A percentile compares a stretch with the other conserved stretches of the same genome.
phyloP scores from a whole-genome alignment of 2,113 vertebrate genomes.

The Heterochromis multidens region DNA sequence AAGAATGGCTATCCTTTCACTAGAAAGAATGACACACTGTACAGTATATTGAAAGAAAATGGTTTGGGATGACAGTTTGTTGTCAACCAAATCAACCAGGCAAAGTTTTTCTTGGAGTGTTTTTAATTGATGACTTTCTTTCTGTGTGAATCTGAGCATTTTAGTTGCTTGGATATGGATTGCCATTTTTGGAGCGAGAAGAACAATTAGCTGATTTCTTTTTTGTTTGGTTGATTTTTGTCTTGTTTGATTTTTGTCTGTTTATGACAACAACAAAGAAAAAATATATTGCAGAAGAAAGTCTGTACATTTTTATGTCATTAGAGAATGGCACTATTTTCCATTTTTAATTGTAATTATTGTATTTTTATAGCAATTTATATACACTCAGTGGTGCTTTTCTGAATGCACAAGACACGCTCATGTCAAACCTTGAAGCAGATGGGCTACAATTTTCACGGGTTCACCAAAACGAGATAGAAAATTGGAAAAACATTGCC shows the following conservation, averaged over 20 bases:
- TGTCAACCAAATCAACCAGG: neutral
- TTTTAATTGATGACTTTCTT: neutral
- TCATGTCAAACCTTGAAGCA: too few relatives aligned
- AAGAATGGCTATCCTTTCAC: neutral
- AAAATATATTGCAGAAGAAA: neutral
- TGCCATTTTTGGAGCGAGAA: too few relatives aligned
- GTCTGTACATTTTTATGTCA: neutral
- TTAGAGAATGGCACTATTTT: neutral
- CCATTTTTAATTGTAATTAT: neutral
- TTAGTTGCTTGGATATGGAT: neutral
- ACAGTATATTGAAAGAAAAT: neutral
- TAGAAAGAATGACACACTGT: accelerated
- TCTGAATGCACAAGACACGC: too few relatives aligned
- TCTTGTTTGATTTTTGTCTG: too few relatives aligned
- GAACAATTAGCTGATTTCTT: too few relatives aligned
- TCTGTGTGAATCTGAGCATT: neutral
- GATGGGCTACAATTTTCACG: too few relatives aligned
- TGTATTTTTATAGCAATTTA: neutral
- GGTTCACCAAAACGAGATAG: too few relatives aligned
- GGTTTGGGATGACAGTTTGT: neutral
- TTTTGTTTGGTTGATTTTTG: too few relatives aligned
- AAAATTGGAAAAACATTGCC: too few relatives aligned
- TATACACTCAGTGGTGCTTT: too few relatives aligned
- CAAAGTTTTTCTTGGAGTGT: neutral
- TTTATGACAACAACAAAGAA: neutral